A percentile compares a stretch with the other conserved stretches of the same genome.
These are phyloP conservation scores for Eciton burchellii DNA, from an alignment of 1,140 invertebrate species.

Conservation along the genomic window DNA sequence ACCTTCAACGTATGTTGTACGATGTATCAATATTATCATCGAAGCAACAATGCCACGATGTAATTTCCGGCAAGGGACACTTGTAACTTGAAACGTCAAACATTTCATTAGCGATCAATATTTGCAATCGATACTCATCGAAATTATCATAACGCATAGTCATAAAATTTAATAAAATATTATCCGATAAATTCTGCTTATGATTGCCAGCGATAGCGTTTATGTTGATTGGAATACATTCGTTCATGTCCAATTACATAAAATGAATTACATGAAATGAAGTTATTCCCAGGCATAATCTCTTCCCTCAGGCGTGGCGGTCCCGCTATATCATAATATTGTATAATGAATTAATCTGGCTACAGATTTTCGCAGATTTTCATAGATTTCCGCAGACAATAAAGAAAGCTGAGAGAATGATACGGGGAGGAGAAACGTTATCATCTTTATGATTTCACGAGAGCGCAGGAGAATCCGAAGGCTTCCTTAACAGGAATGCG, in stretches of 20 bases:
- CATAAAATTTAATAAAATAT: too few relatives aligned
- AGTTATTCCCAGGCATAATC: neutral
- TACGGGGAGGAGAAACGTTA: neutral
- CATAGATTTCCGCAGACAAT: too few relatives aligned
- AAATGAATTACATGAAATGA: too few relatives aligned
- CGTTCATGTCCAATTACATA: neutral
- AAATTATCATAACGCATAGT: neutral
- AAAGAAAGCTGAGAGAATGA: constrained; percentile 13
- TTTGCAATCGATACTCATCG: too few relatives aligned
- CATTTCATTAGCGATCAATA: neutral
- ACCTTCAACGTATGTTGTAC: neutral
- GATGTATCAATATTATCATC: constrained; percentile 3
- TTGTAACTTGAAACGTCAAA: neutral
- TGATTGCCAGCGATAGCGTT: neutral
- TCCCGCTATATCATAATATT: neutral
- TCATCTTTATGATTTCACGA: constrained; percentile 37
- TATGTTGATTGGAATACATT: neutral
- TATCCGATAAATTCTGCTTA: too few relatives aligned
- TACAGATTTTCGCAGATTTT: constrained; percentile 1
- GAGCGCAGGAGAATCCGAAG: constrained; percentile 34
- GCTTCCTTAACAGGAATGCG: constrained; percentile 44
- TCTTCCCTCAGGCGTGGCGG: neutral
- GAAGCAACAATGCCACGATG: neutral
- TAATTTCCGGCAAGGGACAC: neutral
- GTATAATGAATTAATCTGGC: constrained; percentile 22